phyloP scores from a whole-genome alignment of 2,888 invertebrate species.

The Cordilura impudica region DNA sequence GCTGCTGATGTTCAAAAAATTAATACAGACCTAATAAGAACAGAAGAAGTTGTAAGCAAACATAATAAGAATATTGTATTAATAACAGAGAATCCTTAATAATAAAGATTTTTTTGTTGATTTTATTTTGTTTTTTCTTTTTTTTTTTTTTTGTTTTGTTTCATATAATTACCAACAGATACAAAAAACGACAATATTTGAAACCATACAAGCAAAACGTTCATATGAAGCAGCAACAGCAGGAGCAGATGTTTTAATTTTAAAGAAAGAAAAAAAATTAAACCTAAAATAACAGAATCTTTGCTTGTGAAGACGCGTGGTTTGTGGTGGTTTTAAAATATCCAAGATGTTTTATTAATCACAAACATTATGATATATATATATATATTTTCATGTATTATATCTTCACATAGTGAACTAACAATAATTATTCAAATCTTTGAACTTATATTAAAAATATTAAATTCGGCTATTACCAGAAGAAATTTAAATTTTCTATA shows the following conservation, averaged over 20 bases:
- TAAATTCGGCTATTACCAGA: no score
- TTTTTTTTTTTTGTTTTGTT: background rate
- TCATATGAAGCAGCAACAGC: background rate
- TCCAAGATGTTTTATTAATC: no score
- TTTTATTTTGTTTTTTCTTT: no score
- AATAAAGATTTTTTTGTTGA: background rate
- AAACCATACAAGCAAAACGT: background rate
- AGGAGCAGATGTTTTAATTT: constrained; percentile 55
- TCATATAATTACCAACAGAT: background rate
- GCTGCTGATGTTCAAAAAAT: background rate
- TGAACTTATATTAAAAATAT: no score
- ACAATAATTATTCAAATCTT: no score
- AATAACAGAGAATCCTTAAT: background rate
- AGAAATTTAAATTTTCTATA: no score
- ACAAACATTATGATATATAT: no score
- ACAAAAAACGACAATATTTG: background rate
- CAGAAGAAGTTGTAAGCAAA: background rate
- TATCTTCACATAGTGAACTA: no score
- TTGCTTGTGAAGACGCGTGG: background rate
- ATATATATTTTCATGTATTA: no score
- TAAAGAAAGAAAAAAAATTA: background rate
- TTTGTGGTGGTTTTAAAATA: background rate
- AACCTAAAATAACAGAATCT: background rate
- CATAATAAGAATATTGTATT: background rate
- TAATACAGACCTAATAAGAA: background rate